phyloP scores from a whole-genome alignment of 2,888 invertebrate species.

The Ischnura elegans region DNA sequence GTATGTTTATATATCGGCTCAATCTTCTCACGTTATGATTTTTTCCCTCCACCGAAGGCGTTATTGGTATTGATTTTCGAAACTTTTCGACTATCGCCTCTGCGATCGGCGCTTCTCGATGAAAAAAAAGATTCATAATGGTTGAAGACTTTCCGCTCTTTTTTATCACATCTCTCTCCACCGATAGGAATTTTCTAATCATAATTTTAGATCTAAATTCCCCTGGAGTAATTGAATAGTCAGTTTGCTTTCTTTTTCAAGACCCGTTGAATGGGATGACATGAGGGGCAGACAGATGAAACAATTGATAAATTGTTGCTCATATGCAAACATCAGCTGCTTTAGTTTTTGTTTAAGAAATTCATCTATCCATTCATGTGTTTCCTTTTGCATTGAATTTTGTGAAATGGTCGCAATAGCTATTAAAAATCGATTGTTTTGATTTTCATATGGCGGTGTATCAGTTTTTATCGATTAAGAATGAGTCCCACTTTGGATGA shows the following conservation, averaged over 20 bases:
- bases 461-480: neutral
- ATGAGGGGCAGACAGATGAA: neutral
- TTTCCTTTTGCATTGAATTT: neutral
- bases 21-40: neutral
- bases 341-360: neutral
- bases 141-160: neutral
- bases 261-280: neutral
- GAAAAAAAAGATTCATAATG: neutral
- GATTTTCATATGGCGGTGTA: neutral
- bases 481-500: neutral
- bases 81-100: neutral
- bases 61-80: conserved; percentile 59
- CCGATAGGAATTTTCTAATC: conserved; percentile 55
- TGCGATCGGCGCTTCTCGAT: neutral
- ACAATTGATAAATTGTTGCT: neutral
- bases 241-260: neutral
- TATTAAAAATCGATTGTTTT: neutral
- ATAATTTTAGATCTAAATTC: conserved; percentile 24
- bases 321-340: neutral
- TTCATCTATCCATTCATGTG: neutral
- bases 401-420: neutral
- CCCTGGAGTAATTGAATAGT: conserved; percentile 39
- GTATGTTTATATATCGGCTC: conserved; percentile 5
- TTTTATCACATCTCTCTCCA: neutral
- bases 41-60: conserved; percentile 36